A percentile compares a stretch with the other conserved stretches of the same genome.
Conservation (phyloP, 2,113 vertebrate species). For the Corythornis vintsioides region DNA sequence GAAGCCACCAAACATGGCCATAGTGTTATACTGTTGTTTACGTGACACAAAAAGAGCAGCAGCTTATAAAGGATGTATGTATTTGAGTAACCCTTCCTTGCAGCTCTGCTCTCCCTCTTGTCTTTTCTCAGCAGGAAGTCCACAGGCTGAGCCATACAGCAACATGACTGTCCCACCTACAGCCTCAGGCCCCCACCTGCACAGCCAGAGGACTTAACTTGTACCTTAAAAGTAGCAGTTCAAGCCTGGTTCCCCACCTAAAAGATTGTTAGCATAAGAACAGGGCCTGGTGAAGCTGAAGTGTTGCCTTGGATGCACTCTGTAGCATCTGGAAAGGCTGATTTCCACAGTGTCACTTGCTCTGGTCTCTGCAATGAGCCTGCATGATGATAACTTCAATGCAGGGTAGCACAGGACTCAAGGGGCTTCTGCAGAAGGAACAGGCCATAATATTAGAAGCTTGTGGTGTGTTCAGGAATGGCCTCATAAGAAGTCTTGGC, state of each 20-base stretch:
- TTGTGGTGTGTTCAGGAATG: not conserved
- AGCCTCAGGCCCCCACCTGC: not conserved
- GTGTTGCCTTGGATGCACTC: not conserved
- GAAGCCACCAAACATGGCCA: not conserved
- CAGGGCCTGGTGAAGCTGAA: not conserved
- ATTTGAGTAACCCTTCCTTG: not conserved
- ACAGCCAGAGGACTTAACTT: not conserved
- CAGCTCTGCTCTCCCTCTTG: not conserved
- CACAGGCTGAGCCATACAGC: rapidly evolving
- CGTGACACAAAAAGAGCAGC: not conserved
- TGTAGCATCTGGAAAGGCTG: rapidly evolving
- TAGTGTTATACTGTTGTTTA: not conserved
- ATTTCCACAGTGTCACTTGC: not conserved
- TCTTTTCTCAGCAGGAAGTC: not conserved
- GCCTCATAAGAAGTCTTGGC: not conserved
- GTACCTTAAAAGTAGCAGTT: not conserved
- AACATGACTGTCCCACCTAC: not conserved
- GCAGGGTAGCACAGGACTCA: not conserved
- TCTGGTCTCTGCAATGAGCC: not conserved
- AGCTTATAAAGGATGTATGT: not conserved
- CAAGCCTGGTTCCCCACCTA: not conserved
- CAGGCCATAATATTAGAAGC: not conserved
- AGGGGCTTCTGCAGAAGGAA: not conserved
- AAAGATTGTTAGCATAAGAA: not conserved
- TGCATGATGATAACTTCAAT: not conserved